Evolutionary conservation across 2,797 vertebrate species (phyloP).

Genomic region (Coranthus polyacanthus): DNA sequence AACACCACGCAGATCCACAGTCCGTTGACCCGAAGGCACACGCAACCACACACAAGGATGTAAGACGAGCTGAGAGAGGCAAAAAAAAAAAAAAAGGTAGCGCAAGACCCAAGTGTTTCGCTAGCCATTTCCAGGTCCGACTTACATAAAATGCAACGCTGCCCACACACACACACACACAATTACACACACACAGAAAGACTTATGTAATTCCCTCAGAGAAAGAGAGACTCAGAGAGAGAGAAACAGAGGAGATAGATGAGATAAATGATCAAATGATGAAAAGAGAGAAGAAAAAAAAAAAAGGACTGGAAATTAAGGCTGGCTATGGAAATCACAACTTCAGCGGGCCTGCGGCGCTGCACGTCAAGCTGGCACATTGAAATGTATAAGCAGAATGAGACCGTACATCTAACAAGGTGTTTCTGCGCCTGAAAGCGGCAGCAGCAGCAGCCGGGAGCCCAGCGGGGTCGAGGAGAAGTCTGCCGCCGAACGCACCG

Average conservation of each 20-base stretch:
- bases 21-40: conserved; percentile 30
- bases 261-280: conserved; percentile 54
- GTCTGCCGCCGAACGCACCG: conserved; percentile 28
- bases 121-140: conserved; percentile 74
- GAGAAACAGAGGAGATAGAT: conserved; percentile 51
- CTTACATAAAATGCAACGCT: conserved; percentile 79
- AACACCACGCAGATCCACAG: conserved; percentile 46
- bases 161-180: conserved; percentile 67
- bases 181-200: conserved; percentile 36
- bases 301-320: conserved; percentile 42
- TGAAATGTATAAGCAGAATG: conserved; percentile 33
- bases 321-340: conserved; percentile 48
- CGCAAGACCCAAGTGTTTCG: conserved; percentile 67
- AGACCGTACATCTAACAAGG: conserved; percentile 44
- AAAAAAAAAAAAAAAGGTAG: conserved; percentile 40
- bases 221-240: conserved; percentile 51
- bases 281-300: too few relatives aligned
- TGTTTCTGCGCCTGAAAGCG: conserved; percentile 51
- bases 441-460: conserved; percentile 12
- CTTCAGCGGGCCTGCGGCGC: conserved; percentile 38
- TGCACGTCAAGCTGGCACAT: conserved; percentile 34
- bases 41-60: conserved; percentile 36
- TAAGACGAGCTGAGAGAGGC: conserved; percentile 24
- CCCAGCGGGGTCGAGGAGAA: conserved; percentile 24
- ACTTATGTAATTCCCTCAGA: conserved; percentile 80